Base-by-base conservation (phyloP, 37 sponge, comb jelly and placozoan species). In the Aphrocallistes beatrix region DNA sequence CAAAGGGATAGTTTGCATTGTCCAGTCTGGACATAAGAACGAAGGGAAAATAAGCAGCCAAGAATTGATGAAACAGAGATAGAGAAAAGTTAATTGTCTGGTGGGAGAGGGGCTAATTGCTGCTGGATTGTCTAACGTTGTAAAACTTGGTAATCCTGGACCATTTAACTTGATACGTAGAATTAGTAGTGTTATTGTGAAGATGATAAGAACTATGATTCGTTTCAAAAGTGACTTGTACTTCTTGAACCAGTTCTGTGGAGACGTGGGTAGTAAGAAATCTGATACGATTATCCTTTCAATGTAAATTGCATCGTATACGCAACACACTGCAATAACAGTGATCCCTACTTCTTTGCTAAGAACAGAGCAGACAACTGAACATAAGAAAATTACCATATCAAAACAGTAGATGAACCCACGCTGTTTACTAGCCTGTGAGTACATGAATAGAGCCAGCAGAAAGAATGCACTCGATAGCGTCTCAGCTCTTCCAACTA, bases 301-400 rank as follows among this genome's bases (percentile, higher is more conserved):
- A 60, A 28, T 13, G 21, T 60, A 60, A 25, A 93, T 86, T 39
- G 93, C 81, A 45, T 95, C 96, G 81, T 89, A 88, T 0, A 47
- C 84, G 13, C 90, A 51, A 38, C 92, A 93, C 37, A 95, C 85
- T 37, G 94, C 96, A 0, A 95, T 69, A 8, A 91, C 90, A 23
- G 96, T 95, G 84, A 95, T 88, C 3, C 96, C 96, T 28, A 86
- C 88, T 86, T 95, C 96, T 85, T 95, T 95, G 47, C 93, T 89
- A 37, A 95, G 85, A 50, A 90, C 90, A 0, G 96, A 90, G 13
- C 84, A 51, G 39, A 92, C 6, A 21, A 87, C 85, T 38, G 87
- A 8, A 19, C 88, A 17, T 28, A 81, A 38, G 30, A 85, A 19
- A 23, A 84, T 16, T 39, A 82, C 87, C 87, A 90, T 21, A 23